Base-by-base conservation (phyloP, 2,113 vertebrate genomes). In the Scomber scombrus region DNA sequence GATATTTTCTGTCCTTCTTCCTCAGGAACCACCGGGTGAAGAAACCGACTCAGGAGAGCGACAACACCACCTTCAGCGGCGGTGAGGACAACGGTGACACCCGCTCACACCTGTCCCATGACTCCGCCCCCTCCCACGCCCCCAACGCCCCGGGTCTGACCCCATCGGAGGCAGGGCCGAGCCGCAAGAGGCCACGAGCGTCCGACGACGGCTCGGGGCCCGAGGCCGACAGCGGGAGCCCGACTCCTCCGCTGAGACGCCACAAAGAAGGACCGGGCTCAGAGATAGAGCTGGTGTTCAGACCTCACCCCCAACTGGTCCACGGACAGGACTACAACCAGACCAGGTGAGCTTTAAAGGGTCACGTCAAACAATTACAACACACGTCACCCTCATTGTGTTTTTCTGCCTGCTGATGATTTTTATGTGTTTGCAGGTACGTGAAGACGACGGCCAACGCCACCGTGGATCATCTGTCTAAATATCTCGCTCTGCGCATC, bases 371-470 rank as follows among this genome's bases (percentile, higher is more conserved):
- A 2, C 2, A 26, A 26, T 26, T 26, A 26, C 23, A 26, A 26
- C 23, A 26, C 23, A 26, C 23, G 2, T 26, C 23, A 26, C 23
- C 3, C 3, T 26, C 23, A 3, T 26, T 26, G 23, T 26, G 23
- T 34, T 34, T 34, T 34, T 34, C 31, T 34, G 5, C 31, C 31
- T 34, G 0, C 31, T 34, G 31, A 34, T 7, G 23, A 34, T 34
- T 7, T 34, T 26, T 26, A 3, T 26, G 23, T 40, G 7, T 40
- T 5, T 43, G 4, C 93, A 97, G 96, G 66, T 97, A 93, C 1
- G 96, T 97, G 81, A 97, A 97, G 93, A 97, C 97, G 3, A 97
- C 97, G 0, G 96, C 96, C 23, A 97, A 97, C 2, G 97, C 97
- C 68, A 97, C 97, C 0, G 97, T 97, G 77, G 97, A 97, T 73